Evolutionary conservation across 1,140 invertebrate genomes (phyloP).

Genomic region (Zaprionus nigranus): DNA sequence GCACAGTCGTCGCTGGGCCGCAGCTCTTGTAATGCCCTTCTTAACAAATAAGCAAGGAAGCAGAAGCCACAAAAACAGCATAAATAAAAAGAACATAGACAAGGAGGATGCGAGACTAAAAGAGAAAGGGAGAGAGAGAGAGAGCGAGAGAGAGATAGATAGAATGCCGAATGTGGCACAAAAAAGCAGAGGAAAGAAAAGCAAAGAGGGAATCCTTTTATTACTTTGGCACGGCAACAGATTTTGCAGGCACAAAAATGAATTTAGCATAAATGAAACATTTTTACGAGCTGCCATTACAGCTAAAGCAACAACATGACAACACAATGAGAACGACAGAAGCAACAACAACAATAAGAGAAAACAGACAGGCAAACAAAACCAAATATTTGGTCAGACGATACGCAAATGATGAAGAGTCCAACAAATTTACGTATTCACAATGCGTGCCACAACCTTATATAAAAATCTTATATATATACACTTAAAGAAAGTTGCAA

Average conservation of each 20-base stretch:
- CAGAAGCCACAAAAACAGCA: constrained; percentile 70
- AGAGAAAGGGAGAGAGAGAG: constrained; percentile 24
- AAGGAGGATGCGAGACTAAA: constrained; percentile 20
- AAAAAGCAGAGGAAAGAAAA: constrained; percentile 15
- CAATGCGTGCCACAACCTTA: constrained; percentile 46
- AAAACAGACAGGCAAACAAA: constrained; percentile 36
- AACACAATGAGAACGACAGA: constrained; percentile 71
- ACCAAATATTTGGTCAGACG: constrained; percentile 65
- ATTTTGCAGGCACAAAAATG: constrained; percentile 79
- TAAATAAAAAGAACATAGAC: constrained; percentile 25
- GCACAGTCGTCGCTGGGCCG: constrained; percentile 9
- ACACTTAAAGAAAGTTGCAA: constrained; percentile 8
- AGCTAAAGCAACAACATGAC: constrained; percentile 76
- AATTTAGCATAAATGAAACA: constrained; percentile 83
- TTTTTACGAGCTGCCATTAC: constrained; percentile 83
- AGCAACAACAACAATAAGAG: constrained; percentile 7
- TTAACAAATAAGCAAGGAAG: constrained; percentile 49
- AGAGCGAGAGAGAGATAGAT: constrained; percentile 24
- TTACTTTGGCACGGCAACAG: constrained; percentile 79
- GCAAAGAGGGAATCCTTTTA: constrained; percentile 71
- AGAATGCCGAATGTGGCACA: constrained; percentile 22
- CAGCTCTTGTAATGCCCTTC: constrained; percentile 34
- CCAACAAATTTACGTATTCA: constrained; percentile 67
- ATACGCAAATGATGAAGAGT: constrained; percentile 56
- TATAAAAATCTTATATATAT: constrained; percentile 25